phyloP scores from a whole-genome alignment of 2,888 invertebrate species.

The Sinodicranocentrus sp. region DNA sequence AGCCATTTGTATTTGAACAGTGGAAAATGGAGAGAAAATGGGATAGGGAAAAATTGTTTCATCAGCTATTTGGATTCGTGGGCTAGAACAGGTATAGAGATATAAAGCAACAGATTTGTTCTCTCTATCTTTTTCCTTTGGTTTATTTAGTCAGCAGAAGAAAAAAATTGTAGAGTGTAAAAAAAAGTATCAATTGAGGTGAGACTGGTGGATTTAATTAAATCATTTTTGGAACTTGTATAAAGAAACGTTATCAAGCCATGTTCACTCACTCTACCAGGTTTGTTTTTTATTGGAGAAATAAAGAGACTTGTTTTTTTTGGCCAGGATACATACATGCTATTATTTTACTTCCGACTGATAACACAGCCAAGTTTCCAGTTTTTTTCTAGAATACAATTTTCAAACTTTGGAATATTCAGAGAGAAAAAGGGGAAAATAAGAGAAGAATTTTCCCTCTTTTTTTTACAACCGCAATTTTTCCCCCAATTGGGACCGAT shows the following conservation, averaged over 20 bases:
- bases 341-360: no score
- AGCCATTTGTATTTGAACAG: background rate
- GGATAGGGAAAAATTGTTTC: no score
- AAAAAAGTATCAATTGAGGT: conserved; percentile 4
- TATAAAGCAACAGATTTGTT: background rate
- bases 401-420: no score
- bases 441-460: background rate
- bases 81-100: no score
- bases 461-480: conserved; percentile 59
- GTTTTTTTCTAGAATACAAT: conserved; percentile 13
- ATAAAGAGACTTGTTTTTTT: no score
- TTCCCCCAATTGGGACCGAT: conserved; percentile 63
- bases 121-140: background rate
- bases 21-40: no score
- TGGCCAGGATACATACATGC: no score
- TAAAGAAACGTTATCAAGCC: background rate
- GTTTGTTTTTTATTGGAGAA: no score
- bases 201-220: conserved; percentile 23
- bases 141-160: background rate
- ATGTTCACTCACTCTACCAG: no score
- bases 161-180: background rate
- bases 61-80: no score
- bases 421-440: conserved; percentile 14
- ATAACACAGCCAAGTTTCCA: no score
- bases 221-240: conserved; percentile 8